Conservation (phyloP, 2,888 invertebrate genomes). For the Xanthia togata region DNA sequence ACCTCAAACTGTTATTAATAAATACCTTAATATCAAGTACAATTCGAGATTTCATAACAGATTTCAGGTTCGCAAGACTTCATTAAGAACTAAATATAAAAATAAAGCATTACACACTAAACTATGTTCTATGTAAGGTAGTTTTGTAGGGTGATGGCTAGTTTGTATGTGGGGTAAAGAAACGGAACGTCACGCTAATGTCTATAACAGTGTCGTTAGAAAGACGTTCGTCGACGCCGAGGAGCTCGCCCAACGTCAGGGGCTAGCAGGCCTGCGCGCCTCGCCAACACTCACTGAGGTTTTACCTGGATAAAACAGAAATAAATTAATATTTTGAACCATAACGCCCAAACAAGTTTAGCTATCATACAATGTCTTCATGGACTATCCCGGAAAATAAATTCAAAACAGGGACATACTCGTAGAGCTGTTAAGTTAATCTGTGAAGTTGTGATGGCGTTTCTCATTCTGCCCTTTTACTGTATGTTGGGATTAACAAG, state of each 20-base stretch:
- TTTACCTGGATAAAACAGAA: conserved; percentile 79
- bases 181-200: conserved; percentile 69
- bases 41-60: conserved; percentile 67
- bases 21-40: conserved; percentile 61
- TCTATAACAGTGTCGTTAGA: conserved; percentile 68
- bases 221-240: conserved; percentile 69
- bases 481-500: neutral
- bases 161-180: conserved; percentile 69
- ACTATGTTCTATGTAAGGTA: conserved; percentile 67
- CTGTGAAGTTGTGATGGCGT: neutral
- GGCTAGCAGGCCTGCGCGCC: conserved; percentile 71
- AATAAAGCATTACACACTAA: conserved; percentile 73
- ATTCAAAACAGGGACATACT: neutral
- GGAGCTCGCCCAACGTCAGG: conserved; percentile 65
- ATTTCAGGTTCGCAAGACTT: conserved; percentile 61
- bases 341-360: neutral
- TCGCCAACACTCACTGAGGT: conserved; percentile 86
- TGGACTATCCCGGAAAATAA: neutral
- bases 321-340: conserved; percentile 2
- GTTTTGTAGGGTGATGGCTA: conserved; percentile 74
- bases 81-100: conserved; percentile 73
- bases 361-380: neutral
- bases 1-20: conserved; percentile 51
- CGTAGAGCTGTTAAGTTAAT: neutral
- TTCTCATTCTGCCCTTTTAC: conserved; percentile 5